Evolutionary conservation across 2,113 vertebrate species (phyloP).

Genomic region (Mus pahari): DNA sequence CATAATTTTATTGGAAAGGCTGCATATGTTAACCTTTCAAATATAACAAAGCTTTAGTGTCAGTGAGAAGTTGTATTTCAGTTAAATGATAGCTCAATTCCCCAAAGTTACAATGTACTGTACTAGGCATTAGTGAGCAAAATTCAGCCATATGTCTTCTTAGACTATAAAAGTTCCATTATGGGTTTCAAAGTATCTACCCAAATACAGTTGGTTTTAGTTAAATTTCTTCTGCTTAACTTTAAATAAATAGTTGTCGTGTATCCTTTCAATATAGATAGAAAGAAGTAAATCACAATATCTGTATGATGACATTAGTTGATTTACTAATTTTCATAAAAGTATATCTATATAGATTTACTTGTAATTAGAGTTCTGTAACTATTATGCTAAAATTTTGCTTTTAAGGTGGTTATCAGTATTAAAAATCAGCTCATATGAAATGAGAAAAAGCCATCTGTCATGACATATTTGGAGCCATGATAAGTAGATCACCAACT

Average conservation of each 20-base stretch:
- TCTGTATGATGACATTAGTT: background rate
- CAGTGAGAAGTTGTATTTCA: slow-evolving; percentile 38
- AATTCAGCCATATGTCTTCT: background rate
- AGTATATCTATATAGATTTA: background rate
- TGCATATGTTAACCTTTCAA: slow-evolving; percentile 47
- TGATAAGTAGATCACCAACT: background rate
- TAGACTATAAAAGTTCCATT: background rate
- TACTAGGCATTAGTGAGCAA: slow-evolving; percentile 2
- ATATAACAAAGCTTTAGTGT: slow-evolving; percentile 36
- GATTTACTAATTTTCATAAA: background rate
- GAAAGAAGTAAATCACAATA: background rate
- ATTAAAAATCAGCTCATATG: background rate
- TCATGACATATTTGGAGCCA: background rate
- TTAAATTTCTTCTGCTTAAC: background rate
- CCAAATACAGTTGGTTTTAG: background rate
- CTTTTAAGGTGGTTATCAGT: background rate
- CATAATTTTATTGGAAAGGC: slow-evolving; percentile 33
- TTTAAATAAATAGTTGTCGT: background rate
- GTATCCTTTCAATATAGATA: background rate
- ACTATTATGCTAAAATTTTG: background rate
- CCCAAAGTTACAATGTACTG: background rate
- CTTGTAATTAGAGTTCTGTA: background rate
- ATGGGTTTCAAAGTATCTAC: background rate
- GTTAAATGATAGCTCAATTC: background rate
- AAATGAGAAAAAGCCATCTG: background rate